Evolutionary conservation across 64 coral and sea anemone species (phyloP), one percentile per base, ranked within the genome.

Genomic region (Acropora yongei): DNA sequence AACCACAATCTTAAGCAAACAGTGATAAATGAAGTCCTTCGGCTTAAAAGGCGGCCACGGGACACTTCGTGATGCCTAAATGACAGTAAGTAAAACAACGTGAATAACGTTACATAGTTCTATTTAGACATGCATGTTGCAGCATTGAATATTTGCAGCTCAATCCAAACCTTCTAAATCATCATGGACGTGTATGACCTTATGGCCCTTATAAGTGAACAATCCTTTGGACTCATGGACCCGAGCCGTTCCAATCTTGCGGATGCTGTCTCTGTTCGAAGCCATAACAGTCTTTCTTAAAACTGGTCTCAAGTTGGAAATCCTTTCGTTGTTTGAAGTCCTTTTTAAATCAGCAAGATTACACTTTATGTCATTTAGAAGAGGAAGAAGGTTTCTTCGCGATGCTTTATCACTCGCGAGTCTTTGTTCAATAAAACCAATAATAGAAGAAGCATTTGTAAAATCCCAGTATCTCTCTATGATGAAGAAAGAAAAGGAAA

Each of bases 171-270:
- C 82, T 85, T 85, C 63, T 4, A 85, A 12, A 71, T 85, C 82
- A 65, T 85, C 65, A 7, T 47, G 18, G 41, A 85, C 19, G 1
- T 39, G 82, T 71, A 85, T 85, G 9, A 85, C 65, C 49, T 71
- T 85, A n/a, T 85, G 65, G 6, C 82, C 82, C 44, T 85, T 85
- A 48, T 71, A 85, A 3, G 61, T 85, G 17, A 48, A 16, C 6
- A 71, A 13, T 49, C 63, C 65, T 69, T 48, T 44, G 68, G 17
- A 5, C 43, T 49, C 18, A 19, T n/a, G 5, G 42, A 42, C 11
- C 9, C 5, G 30, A 30, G 30, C 47, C 49, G 44, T 49, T 47
- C 72, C 65, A 30, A 48, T 72, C 44, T 57, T 8, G 44, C 49
- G 9, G 65, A 85, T 85, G 43, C 20, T n/a, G 45, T 69, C 65